Conservation (phyloP, 2,888 invertebrate genomes). For the Hyposoter didymator region DNA sequence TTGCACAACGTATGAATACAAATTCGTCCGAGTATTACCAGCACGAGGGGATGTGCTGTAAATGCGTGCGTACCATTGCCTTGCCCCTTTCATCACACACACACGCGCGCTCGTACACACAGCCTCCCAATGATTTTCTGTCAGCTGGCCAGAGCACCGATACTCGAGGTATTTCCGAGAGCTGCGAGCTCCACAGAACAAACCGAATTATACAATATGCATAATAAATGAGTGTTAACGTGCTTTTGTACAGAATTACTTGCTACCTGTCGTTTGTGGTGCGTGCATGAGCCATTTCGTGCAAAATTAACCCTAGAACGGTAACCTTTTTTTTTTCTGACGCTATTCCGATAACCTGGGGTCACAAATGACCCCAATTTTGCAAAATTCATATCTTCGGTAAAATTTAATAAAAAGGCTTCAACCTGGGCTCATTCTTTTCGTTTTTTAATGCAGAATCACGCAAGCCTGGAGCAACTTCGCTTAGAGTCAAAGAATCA, state of each 20-base stretch:
- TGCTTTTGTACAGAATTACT: slow-evolving; percentile 15
- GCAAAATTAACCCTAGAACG: too few relatives aligned
- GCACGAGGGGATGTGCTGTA: slow-evolving; percentile 20
- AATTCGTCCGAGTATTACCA: slow-evolving; percentile 35
- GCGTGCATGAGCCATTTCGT: not conserved
- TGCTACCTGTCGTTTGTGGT: slow-evolving; percentile 19
- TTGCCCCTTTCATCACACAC: slow-evolving; percentile 46
- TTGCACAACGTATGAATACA: slow-evolving; percentile 80
- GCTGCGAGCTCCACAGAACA: not conserved
- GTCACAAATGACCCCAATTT: too few relatives aligned
- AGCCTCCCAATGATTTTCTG: slow-evolving; percentile 31
- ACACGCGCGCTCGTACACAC: not conserved
- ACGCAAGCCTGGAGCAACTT: too few relatives aligned
- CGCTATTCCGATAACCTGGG: too few relatives aligned
- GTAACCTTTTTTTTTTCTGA: too few relatives aligned
- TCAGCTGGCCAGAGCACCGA: slow-evolving; percentile 44
- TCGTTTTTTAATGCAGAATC: too few relatives aligned
- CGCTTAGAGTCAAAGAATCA: too few relatives aligned
- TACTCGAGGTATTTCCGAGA: slow-evolving; percentile 39
- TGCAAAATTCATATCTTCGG: too few relatives aligned
- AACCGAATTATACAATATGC: slow-evolving; percentile 2
- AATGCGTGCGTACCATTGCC: slow-evolving; percentile 19
- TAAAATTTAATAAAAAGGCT: too few relatives aligned
- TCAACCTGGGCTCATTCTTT: too few relatives aligned
- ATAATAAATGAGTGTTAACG: slow-evolving; percentile 25